A percentile compares a stretch with the other conserved stretches of the same genome.
Evolutionary conservation across 2,888 invertebrate genomes (phyloP).

Genomic region (Cheilosia variabilis): DNA sequence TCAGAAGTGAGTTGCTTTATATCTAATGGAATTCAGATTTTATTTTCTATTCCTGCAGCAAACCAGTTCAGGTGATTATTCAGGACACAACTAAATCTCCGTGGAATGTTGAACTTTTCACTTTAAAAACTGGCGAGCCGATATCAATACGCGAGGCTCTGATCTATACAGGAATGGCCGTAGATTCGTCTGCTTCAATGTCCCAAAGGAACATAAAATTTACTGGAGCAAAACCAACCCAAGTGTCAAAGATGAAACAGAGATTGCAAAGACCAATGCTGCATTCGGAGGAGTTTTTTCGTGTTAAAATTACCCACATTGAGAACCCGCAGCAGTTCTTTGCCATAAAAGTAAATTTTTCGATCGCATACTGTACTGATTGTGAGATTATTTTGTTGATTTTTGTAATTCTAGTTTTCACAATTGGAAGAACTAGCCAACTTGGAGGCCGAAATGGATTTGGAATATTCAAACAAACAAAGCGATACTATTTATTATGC

Average conservation of each 20-base stretch:
- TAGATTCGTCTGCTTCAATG: constrained; percentile 47
- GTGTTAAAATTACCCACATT: constrained; percentile 86
- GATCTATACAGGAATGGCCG: constrained; percentile 81
- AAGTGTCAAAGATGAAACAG: constrained; percentile 75
- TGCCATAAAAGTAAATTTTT: constrained; percentile 86
- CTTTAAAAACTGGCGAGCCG: constrained; percentile 78
- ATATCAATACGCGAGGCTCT: constrained; percentile 84
- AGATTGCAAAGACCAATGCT: constrained; percentile 76
- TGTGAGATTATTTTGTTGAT: background rate
- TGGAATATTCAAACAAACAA: constrained; percentile 40
- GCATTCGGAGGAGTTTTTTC: constrained; percentile 77
- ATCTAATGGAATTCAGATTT: background rate
- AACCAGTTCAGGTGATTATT: constrained; percentile 77
- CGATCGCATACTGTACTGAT: background rate
- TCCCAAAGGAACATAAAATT: constrained; percentile 32
- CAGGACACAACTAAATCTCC: constrained; percentile 76
- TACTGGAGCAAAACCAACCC: constrained; percentile 53
- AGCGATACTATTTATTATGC: constrained; percentile 80
- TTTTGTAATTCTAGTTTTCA: constrained; percentile 47
- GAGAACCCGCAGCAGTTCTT: constrained; percentile 88
- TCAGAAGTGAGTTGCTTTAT: constrained; percentile 84
- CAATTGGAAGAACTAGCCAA: constrained; percentile 22
- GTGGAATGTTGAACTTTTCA: constrained; percentile 83
- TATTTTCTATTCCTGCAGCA: constrained; percentile 69
- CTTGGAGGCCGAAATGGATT: constrained; percentile 41